Conservation (phyloP, 2,797 vertebrate genomes). For the Psittacula echo region DNA sequence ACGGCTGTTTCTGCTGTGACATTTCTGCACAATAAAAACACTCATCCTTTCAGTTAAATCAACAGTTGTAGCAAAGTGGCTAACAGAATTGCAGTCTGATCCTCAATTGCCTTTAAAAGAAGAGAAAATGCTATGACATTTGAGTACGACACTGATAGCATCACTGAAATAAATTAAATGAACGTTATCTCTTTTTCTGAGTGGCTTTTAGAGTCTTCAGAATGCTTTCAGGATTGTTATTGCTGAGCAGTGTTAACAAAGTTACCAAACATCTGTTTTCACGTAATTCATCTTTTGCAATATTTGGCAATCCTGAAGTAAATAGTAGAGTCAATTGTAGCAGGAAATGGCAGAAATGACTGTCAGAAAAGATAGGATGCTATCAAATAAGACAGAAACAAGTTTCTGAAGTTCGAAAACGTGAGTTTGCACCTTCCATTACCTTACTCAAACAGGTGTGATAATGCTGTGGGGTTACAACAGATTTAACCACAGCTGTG, state of each 20-base stretch:
- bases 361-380: not conserved
- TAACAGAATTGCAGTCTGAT: conserved; percentile 14
- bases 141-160: conserved; percentile 29
- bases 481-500: not conserved
- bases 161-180: conserved; percentile 58
- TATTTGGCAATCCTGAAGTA: conserved; percentile 11
- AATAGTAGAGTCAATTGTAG: not conserved
- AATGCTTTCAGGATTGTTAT: conserved; percentile 29
- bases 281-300: not conserved
- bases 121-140: conserved; percentile 43
- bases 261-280: not conserved
- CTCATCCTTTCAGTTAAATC: conserved; percentile 28
- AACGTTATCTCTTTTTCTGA: conserved; percentile 35
- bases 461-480: not conserved
- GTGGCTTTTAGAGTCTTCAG: conserved; percentile 34
- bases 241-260: not conserved
- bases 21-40: conserved; percentile 7
- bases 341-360: conserved; percentile 15
- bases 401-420: not conserved
- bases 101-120: conserved; percentile 26
- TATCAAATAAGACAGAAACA: conserved; percentile 21
- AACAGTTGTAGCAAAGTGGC: conserved; percentile 24
- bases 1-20: not conserved
- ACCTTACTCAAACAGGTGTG: not conserved
- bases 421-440: not conserved